These are phyloP conservation scores for Synanthedon myopaeformis DNA, from an alignment of 2,888 invertebrate genomes.

Conservation along the genomic window DNA sequence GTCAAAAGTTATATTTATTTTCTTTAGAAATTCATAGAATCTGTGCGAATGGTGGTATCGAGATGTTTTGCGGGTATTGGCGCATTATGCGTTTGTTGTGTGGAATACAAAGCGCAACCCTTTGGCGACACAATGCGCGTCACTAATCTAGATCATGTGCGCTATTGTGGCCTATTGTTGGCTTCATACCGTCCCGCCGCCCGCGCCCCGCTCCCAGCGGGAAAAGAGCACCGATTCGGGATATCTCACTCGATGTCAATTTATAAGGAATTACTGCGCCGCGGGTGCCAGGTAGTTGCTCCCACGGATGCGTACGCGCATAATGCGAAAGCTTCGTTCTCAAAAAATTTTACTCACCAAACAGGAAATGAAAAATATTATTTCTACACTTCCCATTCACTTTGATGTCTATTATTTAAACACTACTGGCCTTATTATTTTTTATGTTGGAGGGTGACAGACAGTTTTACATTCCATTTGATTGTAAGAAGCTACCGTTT, in stretches of 20 bases:
- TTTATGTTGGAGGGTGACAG: too few relatives aligned
- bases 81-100: constrained; percentile 44
- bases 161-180: constrained; percentile 51
- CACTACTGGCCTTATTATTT: not conserved
- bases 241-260: constrained; percentile 69
- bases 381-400: constrained; percentile 49
- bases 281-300: constrained; percentile 61
- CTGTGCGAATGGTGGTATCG: constrained; percentile 53
- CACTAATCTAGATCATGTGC: constrained; percentile 70
- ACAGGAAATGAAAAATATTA: constrained; percentile 66
- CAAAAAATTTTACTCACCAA: constrained; percentile 39
- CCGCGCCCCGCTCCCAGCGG: constrained; percentile 23
- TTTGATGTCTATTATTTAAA: constrained; percentile 13
- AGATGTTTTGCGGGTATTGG: constrained; percentile 51
- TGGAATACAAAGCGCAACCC: constrained; percentile 51
- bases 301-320: constrained; percentile 47
- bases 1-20: constrained; percentile 71
- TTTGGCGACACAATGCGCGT: constrained; percentile 67
- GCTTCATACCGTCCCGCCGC: constrained; percentile 15
- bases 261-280: constrained; percentile 62
- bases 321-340: constrained; percentile 52
- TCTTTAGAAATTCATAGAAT: constrained; percentile 68
- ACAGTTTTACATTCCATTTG: too few relatives aligned
- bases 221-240: constrained; percentile 37
- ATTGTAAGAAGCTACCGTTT: too few relatives aligned